A percentile compares a stretch with the other conserved stretches of the same genome.
These are phyloP conservation scores for Fragum sueziense DNA, from an alignment of 2,888 invertebrate genomes.

Conservation along the genomic window DNA sequence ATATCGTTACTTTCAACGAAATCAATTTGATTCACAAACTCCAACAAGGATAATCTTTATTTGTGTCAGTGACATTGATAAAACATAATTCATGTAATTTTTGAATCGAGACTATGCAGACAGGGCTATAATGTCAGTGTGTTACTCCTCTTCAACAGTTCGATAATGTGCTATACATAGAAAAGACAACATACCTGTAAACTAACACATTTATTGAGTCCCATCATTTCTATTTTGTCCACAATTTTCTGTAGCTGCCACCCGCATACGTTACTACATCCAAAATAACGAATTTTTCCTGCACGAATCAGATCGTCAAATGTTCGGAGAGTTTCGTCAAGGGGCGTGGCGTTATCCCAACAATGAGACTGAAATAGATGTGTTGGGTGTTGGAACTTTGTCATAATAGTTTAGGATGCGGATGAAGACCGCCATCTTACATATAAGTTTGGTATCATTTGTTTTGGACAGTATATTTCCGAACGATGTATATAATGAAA, in stretches of 20 bases:
- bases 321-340: slow-evolving; percentile 76
- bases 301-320: slow-evolving; percentile 75
- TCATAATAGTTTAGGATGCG: background rate
- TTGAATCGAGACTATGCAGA: too few species aligned
- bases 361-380: slow-evolving; percentile 73
- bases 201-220: slow-evolving; percentile 61
- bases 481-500: background rate
- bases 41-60: too few species aligned
- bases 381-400: too few species aligned
- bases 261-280: slow-evolving; percentile 75
- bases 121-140: too few species aligned
- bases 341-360: slow-evolving; percentile 75
- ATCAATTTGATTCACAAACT: too few species aligned
- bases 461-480: background rate
- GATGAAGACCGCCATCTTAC: background rate
- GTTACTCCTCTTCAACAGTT: too few species aligned
- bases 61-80: too few species aligned
- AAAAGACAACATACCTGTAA: slow-evolving; percentile 66
- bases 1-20: too few species aligned
- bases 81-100: too few species aligned
- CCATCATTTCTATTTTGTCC: slow-evolving; percentile 62
- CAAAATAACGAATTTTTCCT: slow-evolving; percentile 78
- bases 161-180: too few species aligned
- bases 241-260: slow-evolving; percentile 79
- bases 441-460: background rate